Base-by-base conservation (phyloP, 2,113 vertebrate genomes). In the Prolemur simus region DNA sequence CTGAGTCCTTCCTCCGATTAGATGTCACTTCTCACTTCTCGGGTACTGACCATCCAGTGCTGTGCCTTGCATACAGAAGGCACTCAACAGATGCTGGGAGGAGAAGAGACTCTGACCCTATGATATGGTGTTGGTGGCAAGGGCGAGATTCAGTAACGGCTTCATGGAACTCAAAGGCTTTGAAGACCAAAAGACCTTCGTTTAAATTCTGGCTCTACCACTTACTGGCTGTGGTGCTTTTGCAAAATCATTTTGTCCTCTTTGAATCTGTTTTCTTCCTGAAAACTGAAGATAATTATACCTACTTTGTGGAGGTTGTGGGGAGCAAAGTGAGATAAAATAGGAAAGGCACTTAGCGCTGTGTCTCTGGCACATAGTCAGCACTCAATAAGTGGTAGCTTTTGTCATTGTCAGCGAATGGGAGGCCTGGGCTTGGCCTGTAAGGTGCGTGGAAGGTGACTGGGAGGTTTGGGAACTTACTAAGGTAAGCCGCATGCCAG, bases 1-100 rank as follows among this genome's bases (percentile, higher is more conserved):
- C 56, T 2, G 32, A 66, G 23, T 52, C 34, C 73, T 5, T 76
- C 10, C 6, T 60, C 68, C 17, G 15, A 52, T 29, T 12, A 52
- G 56, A 14, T 56, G 45, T 49, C 34, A 15, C 47, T 27, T 60
- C 37, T 58, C 1, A 1, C 56, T 34, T 60, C 45, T 58, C 0
- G 0, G 52, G 20, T 34, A 15, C 27, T 39, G 56, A 1, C 32
- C 34, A 14, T 21, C n/a, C 66, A 20, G 23, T 0, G 8, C 0
- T 71, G 14, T 77, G 39, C 39, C 34, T 34, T 45, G 20, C 9
- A 20, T 42, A 32, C 37, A 34, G 85, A 25, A 23, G 37, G 8
- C 4, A n/a, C 63, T 27, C 37, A 27, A 23, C 15, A 25, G 32
- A n/a, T 14, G 8, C 17, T 10, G 54, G 42, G 77, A 0, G 13